Evolutionary conservation across 2,888 invertebrate species (phyloP).

Genomic region (Coleophora deauratella): DNA sequence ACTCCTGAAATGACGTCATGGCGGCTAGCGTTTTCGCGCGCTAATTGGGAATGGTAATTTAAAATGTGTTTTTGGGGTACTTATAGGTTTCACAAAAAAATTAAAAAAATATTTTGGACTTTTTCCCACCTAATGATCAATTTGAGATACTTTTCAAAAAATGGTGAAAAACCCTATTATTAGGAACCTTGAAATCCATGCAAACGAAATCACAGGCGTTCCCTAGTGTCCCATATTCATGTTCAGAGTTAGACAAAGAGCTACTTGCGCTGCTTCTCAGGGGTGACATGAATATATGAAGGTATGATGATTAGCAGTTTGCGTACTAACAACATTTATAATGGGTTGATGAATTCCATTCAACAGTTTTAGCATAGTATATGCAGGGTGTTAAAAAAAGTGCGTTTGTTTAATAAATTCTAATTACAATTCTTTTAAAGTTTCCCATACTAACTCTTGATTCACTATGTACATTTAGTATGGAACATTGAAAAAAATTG

Average conservation of each 20-base stretch:
- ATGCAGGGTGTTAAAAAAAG: neutral
- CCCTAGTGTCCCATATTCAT: conserved; percentile 59
- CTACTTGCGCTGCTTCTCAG: conserved; percentile 6
- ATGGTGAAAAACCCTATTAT: too few relatives aligned
- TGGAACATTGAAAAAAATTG: too few relatives aligned
- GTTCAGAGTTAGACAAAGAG: conserved; percentile 44
- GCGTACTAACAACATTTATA: neutral
- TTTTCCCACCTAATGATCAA: too few relatives aligned
- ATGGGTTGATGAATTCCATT: neutral
- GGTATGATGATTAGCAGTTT: neutral
- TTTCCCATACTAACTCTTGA: neutral
- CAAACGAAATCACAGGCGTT: too few relatives aligned
- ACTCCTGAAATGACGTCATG: too few relatives aligned
- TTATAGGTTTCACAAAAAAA: too few relatives aligned
- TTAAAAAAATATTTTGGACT: too few relatives aligned
- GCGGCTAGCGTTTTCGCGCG: too few relatives aligned
- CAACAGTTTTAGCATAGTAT: neutral
- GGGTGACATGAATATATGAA: conserved; percentile 5
- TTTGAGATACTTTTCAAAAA: too few relatives aligned
- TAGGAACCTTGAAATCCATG: neutral
- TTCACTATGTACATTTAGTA: neutral
- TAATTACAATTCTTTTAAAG: neutral
- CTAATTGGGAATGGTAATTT: too few relatives aligned
- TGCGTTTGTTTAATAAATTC: neutral
- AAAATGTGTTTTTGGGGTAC: too few relatives aligned